phyloP scores from a whole-genome alignment of 2,113 vertebrate species.

The Carettochelys insculpta region DNA sequence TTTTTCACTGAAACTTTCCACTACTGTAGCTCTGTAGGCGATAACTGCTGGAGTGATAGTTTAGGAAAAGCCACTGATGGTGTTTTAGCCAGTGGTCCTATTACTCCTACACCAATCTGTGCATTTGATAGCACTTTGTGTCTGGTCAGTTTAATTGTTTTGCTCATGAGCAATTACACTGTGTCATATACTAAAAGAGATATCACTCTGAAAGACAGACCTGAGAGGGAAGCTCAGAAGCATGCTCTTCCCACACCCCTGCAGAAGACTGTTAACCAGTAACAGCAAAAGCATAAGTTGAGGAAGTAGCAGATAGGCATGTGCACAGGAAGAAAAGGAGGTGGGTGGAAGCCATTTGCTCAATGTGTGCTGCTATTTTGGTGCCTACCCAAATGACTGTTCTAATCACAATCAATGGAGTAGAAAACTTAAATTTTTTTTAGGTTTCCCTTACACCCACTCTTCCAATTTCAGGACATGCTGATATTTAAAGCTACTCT shows the following conservation, averaged over 20 bases:
- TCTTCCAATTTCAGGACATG: not conserved
- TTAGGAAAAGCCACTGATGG: not conserved
- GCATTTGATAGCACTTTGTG: not conserved
- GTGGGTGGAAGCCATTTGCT: not conserved
- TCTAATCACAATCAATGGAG: not conserved
- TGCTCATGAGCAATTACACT: not conserved
- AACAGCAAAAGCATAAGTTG: not conserved
- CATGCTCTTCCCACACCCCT: not conserved
- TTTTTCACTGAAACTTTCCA: not conserved
- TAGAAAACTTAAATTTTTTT: not conserved
- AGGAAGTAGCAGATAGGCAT: not conserved
- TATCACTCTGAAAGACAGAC: not conserved
- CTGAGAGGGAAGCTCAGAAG: not conserved
- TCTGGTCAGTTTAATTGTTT: not conserved
- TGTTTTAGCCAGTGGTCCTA: not conserved
- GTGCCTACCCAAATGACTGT: not conserved
- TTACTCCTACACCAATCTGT: not conserved
- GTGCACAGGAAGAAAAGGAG: not conserved
- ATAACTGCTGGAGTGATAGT: not conserved
- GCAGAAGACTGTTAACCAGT: not conserved
- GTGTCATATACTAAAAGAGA: accelerated
- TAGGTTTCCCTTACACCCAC: not conserved
- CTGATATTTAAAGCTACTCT: not conserved
- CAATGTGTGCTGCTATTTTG: not conserved
- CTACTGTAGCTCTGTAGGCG: not conserved